A percentile compares a stretch with the other conserved stretches of the same genome.
These are phyloP conservation scores for Umimayanthus chanpuru DNA, from an alignment of 92 coral and sea anemone genomes.

Conservation along the genomic window DNA sequence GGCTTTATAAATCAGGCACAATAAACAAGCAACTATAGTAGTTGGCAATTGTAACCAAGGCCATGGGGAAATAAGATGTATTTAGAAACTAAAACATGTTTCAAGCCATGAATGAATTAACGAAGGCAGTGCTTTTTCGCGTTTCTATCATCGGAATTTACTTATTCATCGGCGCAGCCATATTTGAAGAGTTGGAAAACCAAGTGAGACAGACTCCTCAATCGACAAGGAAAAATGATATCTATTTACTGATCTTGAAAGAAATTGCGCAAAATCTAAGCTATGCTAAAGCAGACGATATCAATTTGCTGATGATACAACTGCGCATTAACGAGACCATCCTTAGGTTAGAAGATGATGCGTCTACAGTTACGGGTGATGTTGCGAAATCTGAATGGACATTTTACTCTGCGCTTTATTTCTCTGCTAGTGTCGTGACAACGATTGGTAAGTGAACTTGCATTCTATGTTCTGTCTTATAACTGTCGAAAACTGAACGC, in stretches of 20 bases:
- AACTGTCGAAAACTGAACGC: not conserved
- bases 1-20: not conserved
- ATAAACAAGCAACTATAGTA: not conserved
- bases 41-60: not conserved
- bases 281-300: not conserved
- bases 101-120: conserved; percentile 20
- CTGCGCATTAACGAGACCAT: conserved; percentile 15
- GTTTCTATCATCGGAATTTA: conserved; percentile 10
- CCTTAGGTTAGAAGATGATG: not conserved
- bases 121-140: conserved; percentile 25
- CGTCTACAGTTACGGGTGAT: not conserved
- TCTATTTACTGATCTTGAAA: conserved; percentile 15
- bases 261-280: conserved; percentile 26
- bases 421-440: conserved; percentile 35
- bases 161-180: conserved; percentile 27
- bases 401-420: conserved; percentile 35
- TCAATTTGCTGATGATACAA: not conserved
- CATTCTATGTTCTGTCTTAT: not conserved
- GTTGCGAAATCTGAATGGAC: conserved; percentile 6
- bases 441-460: conserved; percentile 39
- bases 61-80: not conserved
- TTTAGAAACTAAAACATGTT: not conserved
- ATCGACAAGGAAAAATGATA: not conserved
- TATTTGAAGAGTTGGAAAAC: conserved; percentile 28
- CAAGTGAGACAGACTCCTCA: not conserved